Conservation (phyloP, 2,888 invertebrate genomes). For the Nycteola revayana region DNA sequence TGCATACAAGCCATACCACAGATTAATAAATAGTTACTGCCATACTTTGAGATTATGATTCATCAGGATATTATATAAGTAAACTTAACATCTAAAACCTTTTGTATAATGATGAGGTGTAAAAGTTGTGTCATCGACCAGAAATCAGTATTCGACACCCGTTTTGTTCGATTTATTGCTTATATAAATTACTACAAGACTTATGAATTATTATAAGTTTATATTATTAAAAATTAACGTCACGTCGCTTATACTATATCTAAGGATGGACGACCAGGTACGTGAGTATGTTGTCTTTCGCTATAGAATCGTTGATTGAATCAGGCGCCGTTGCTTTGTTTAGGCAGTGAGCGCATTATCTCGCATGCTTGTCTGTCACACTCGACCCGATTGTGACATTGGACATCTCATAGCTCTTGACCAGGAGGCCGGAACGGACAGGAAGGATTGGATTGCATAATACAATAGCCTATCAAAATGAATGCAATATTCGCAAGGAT, state of each 20-base stretch:
- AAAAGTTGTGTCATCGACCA: slow-evolving; percentile 21
- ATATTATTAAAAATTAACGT: slow-evolving; percentile 44
- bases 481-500: slow-evolving; percentile 29
- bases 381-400: slow-evolving; percentile 50
- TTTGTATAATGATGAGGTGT: slow-evolving; percentile 9
- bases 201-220: slow-evolving; percentile 50
- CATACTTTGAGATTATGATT: no score
- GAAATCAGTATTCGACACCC: slow-evolving; percentile 47
- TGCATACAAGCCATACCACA: no score
- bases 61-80: no score
- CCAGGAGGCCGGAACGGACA: slow-evolving; percentile 34
- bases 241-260: slow-evolving; percentile 49
- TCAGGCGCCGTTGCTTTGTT: slow-evolving; percentile 54
- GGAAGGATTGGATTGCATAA: slow-evolving; percentile 35
- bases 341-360: slow-evolving; percentile 50
- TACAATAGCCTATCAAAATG: slow-evolving; percentile 32
- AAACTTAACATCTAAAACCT: no score
- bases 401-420: slow-evolving; percentile 34
- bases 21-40: no score
- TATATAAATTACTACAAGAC: no score
- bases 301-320: slow-evolving; percentile 58
- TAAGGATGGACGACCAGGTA: slow-evolving; percentile 45
- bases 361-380: slow-evolving; percentile 54
- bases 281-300: slow-evolving; percentile 41
- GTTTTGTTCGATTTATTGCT: slow-evolving; percentile 53